Base-by-base conservation (phyloP, 37 sponge, comb jelly and placozoan species). In the Halichondria panicea region DNA sequence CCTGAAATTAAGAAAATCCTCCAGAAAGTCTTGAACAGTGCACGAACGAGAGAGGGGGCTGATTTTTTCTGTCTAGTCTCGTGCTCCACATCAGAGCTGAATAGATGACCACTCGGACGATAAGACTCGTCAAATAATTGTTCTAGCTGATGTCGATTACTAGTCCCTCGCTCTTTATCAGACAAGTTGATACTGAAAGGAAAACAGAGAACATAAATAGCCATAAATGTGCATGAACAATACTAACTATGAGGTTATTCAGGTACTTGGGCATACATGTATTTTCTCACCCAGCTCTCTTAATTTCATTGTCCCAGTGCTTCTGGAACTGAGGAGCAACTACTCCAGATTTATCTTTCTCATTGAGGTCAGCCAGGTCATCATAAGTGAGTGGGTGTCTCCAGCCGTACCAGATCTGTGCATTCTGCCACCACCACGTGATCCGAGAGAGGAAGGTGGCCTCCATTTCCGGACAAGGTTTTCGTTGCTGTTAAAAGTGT, bases 351-450 rank as follows among this genome's bases (percentile, higher is more conserved):
- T 64, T 88, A 60, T 91, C 92, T 6, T 75, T 39, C 6, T 66
- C 43, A 54, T 82, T 81, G 40, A 95, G 87, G 22, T 70, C 80
- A 54, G 81, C 80, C 39, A 95, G 76, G 76, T 95, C 92, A 30
- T 52, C 39, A 46, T 84, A 61, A 27, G 68, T 40, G 13, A 95
- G 75, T 5, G 96, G 57, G 24, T 68, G 55, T 43, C 83, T 35
- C 76, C 81, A 95, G 4, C 96, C 96, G 9, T 44, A 48, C 68
- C 70, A 77, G 38, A 94, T 87, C 53, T 81, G 72, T 0, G 78
- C 78, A 70, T 81, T 81, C 72, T 78, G 60, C 90, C 90, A 89
- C 85, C 84, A 84, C 90, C 90, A 89, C n/a, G 88, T 87, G 55
- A 87, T 43, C 22, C 72, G 50, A 22, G 88, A 87, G 58, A 81